A percentile compares a stretch with the other conserved stretches of the same genome.
Conservation (phyloP, 2,797 vertebrate species). For the Chloroceryle amazona region DNA sequence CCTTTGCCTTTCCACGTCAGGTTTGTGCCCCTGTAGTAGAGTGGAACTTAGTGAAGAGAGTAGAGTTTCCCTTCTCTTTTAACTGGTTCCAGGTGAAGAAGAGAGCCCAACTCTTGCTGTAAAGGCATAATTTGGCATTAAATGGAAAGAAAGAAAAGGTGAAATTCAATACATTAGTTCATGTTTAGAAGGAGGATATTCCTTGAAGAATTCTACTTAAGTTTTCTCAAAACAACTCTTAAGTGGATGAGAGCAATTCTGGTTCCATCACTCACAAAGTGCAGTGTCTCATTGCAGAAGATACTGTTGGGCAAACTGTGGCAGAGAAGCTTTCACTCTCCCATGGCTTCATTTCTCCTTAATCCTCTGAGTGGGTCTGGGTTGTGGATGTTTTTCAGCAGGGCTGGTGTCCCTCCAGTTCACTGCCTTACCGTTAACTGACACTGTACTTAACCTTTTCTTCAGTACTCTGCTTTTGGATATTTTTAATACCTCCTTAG, state of each 20-base stretch:
- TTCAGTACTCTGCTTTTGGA: not conserved
- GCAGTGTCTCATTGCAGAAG: not conserved
- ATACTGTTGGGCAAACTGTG: not conserved
- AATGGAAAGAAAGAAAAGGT: not conserved
- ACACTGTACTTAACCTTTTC: not conserved
- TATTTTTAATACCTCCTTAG: not conserved
- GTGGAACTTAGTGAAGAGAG: not conserved
- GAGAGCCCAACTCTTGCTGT: not conserved
- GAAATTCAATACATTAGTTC: not conserved
- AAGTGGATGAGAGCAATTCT: not conserved
- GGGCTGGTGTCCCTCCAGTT: not conserved
- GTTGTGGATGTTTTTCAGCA: not conserved
- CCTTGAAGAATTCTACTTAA: not conserved
- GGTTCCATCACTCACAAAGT: not conserved
- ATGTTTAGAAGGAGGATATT: not conserved
- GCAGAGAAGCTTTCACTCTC: not conserved
- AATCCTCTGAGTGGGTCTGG: accelerated
- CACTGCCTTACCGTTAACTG: not conserved
- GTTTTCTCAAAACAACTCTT: not conserved
- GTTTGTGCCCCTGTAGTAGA: not conserved
- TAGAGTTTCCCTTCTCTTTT: not conserved
- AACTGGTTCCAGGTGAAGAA: not conserved
- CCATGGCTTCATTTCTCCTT: not conserved
- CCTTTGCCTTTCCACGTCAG: not conserved
- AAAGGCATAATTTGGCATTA: not conserved